Base-by-base conservation (phyloP, 2,797 vertebrate genomes). In the Rhincodon typus region DNA sequence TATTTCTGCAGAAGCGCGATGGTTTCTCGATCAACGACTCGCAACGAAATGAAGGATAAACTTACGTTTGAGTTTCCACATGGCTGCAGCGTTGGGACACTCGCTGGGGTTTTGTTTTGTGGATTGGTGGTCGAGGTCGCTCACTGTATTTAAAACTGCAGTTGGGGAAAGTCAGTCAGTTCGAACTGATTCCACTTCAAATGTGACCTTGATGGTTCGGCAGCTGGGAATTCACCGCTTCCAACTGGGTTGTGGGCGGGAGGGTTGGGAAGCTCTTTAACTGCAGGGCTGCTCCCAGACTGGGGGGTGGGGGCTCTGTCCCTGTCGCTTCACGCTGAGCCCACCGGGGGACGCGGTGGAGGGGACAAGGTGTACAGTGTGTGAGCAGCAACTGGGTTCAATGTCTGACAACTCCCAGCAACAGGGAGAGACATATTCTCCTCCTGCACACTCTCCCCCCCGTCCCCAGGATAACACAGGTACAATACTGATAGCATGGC, bases 41-140 rank as follows among this genome's bases (percentile, higher is more conserved):
- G 90, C n/a, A 69, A 93, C 2, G 21, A 38, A 69, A 96, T 8
- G 82, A 46, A 91, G 90, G 50, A 50, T 13, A 4, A 50, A 98
- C 98, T 97, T 96, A 98, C 98, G 97, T 96, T 97, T 97, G 96
- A 98, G 97, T 96, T 97, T 97, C 97, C 97, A 97, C 97, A 97
- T 97, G 96, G 96, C 97, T 66, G 42, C 84, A 62, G 95, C 42
- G 94, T 0, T 34, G 23, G 17, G 70, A 38, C 42, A 23, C 93
- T 42, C 67, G 21, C 15, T 8, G 4, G 23, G 12, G 23, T 72
- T 30, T 0, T 70, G 38, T 30, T 34, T 46, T 46, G 3, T 53
- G 50, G 30, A 8, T 30, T 50, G 46, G 7, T 34, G 8, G 13
- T 21, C 46, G 25, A 3, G 27, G 42, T 27, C 25, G 4, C 21